Evolutionary conservation across 2,113 vertebrate genomes (phyloP).

Genomic region (Aegithalos caudatus): DNA sequence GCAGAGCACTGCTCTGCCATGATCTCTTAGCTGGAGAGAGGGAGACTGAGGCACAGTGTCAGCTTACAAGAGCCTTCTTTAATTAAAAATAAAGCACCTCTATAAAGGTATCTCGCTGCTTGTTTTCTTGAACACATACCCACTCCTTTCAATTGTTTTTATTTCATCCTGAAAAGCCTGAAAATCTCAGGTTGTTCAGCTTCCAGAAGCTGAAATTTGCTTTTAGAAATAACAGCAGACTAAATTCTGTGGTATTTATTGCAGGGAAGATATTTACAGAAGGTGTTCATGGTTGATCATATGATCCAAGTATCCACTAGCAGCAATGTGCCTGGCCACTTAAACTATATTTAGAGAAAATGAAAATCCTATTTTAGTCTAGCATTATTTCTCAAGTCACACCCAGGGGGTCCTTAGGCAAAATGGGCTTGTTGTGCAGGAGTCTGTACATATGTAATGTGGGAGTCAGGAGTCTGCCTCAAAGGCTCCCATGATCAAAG

Average conservation of each 20-base stretch:
- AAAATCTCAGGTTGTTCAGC: background rate
- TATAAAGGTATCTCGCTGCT: background rate
- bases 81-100: background rate
- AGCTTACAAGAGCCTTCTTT: background rate
- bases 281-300: background rate
- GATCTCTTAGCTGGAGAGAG: background rate
- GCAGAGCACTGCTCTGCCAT: background rate
- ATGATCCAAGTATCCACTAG: background rate
- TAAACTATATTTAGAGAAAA: background rate
- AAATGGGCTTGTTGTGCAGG: background rate
- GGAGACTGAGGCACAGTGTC: background rate
- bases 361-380: background rate
- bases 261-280: background rate
- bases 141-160: background rate
- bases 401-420: background rate
- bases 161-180: background rate
- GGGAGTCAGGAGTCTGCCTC: background rate
- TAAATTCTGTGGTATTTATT: background rate
- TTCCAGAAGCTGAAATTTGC: background rate
- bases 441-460: background rate
- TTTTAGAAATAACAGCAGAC: background rate
- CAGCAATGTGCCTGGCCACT: background rate
- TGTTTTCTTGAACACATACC: background rate
- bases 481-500: background rate
- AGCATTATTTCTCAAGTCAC: background rate